Percentiles rank a stretch among this genome's conserved stretches.
phyloP scores from a whole-genome alignment of 2,888 invertebrate genomes.

The Xestoiulus laeticollis region DNA sequence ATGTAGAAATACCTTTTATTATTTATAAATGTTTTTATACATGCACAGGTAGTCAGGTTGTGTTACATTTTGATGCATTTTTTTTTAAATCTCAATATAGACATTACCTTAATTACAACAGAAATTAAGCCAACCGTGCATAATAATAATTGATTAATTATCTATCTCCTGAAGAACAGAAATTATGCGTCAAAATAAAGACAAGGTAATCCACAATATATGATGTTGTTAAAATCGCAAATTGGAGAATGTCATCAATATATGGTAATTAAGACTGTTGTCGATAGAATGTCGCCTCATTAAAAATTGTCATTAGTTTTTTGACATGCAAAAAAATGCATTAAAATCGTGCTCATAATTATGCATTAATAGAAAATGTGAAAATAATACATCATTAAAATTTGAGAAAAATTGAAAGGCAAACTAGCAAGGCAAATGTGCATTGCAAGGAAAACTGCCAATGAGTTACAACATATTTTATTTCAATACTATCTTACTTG shows the following conservation, averaged over 20 bases:
- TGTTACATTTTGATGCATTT: background rate
- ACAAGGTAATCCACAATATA: background rate
- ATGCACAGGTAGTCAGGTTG: too few relatives aligned
- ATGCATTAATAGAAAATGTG: background rate
- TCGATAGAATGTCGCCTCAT: background rate
- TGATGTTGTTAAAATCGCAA: background rate
- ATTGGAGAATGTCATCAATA: background rate
- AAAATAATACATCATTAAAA: background rate
- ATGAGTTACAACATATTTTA: too few relatives aligned
- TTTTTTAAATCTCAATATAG: background rate
- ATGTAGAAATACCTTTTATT: too few relatives aligned
- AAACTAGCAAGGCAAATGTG: too few relatives aligned
- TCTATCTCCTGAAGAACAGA: background rate
- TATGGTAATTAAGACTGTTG: background rate
- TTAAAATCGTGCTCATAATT: background rate
- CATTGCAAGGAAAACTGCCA: too few relatives aligned
- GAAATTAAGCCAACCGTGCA: background rate
- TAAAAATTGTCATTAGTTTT: background rate
- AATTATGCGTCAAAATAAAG: background rate
- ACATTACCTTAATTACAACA: background rate
- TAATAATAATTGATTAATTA: conserved; percentile 8
- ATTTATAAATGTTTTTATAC: too few relatives aligned
- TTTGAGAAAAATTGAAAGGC: background rate
- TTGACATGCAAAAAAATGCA: background rate
- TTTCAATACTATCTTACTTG: too few relatives aligned